Percentiles rank a stretch among this genome's conserved stretches.
Conservation (phyloP, 2,113 vertebrate genomes). For the Bolborhynchus lineola region DNA sequence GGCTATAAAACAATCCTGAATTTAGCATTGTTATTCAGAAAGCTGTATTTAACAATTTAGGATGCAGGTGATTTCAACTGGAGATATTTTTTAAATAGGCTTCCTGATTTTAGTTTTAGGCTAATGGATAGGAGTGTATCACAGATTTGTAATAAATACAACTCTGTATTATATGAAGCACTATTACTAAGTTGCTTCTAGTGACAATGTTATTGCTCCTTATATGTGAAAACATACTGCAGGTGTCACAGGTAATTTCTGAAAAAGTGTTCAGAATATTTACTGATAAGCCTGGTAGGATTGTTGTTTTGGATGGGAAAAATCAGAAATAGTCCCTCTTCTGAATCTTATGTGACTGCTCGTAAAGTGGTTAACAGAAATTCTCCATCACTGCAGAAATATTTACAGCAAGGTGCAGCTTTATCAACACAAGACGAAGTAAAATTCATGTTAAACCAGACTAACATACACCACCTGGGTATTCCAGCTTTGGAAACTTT, state of each 20-base stretch:
- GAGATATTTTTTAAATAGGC: neutral
- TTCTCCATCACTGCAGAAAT: neutral
- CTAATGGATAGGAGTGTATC: neutral
- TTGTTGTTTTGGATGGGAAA: constrained; percentile 37
- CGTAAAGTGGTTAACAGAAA: constrained; percentile 1
- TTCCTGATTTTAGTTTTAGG: neutral
- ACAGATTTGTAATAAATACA: neutral
- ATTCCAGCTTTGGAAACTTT: constrained; percentile 6
- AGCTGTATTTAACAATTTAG: neutral
- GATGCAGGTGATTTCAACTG: neutral
- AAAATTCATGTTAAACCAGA: neutral
- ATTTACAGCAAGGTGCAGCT: neutral
- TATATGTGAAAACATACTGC: constrained; percentile 25
- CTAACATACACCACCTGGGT: neutral
- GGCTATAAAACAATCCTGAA: neutral
- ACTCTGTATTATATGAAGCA: neutral
- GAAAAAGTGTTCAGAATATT: neutral
- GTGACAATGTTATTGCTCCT: neutral
- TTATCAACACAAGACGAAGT: neutral
- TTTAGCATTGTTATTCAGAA: neutral
- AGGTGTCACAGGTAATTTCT: constrained; percentile 15
- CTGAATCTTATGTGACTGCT: neutral
- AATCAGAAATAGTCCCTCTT: constrained; percentile 37
- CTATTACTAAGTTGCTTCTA: neutral
- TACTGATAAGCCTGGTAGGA: neutral